Evolutionary conservation across 92 coral and sea anemone species (phyloP), one percentile per base, ranked within the genome.

Genomic region (Umimayanthus kanabou): DNA sequence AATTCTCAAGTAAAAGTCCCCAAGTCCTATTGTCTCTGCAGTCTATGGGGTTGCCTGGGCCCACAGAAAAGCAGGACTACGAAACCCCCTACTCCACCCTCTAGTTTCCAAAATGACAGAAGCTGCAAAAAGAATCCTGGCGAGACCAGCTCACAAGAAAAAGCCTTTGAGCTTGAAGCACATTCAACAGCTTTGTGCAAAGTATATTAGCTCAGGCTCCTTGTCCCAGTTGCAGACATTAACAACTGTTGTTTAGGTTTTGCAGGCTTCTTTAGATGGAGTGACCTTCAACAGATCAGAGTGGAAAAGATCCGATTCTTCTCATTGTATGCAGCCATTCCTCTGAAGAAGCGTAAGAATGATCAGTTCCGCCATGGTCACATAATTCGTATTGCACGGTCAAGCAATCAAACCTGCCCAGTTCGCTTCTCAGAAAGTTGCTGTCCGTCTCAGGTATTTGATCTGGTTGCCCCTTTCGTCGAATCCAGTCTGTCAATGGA

Each of bases 201-300:
- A 88, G 61, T 84, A 88, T 67, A 88, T 88, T 9, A 85, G 57
- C 80, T 47, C 87, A 23, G 79, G 91, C 22, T 81, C 85, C 66
- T 79, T 91, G 64, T 73, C 91, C 45, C 78, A 91, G 29, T 16
- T 88, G 81, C 90, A 87, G 53, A 90, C 81, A 66, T 77, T 77
- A 57, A 49, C 89, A 25, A 75, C 87, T 75, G 30, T 90, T 83
- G 88, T 84, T 42, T 90, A 76, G 88, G 90, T 39, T 90, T 90
- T 88, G 69, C 88, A 57, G 93, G 87, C 65, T 83, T 91, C 80
- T 85, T 91, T 33, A 72, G 91, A 11, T 88, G 93, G 85, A 81
- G 85, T 66, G 93, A 90, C 71, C 90, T 87, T 43, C 76, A 39
- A 33, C 53, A 83, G 70, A 80, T 90, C 18, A 74, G 87, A 75